These are phyloP conservation scores for Cepaea nemoralis DNA, from an alignment of 1,140 invertebrate species.

Conservation along the genomic window DNA sequence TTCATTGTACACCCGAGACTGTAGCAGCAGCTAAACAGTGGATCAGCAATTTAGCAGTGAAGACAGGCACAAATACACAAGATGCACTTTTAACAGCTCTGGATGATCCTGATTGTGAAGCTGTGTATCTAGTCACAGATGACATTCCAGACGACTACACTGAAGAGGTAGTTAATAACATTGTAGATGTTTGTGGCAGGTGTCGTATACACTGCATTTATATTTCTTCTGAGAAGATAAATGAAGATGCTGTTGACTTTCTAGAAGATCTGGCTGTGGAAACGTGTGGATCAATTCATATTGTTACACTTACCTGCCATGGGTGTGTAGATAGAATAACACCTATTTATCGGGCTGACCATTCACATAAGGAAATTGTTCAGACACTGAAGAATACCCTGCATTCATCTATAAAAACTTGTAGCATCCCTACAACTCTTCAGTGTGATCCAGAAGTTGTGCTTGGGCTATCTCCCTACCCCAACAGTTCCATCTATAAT, in stretches of 20 bases:
- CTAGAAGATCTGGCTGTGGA: constrained; percentile 69
- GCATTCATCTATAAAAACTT: constrained; percentile 59
- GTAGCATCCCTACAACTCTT: constrained; percentile 64
- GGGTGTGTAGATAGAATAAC: constrained; percentile 68
- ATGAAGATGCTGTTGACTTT: constrained; percentile 65
- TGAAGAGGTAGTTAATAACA: constrained; percentile 66
- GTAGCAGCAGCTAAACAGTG: constrained; percentile 67
- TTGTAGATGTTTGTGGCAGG: constrained; percentile 51
- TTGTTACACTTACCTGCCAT: constrained; percentile 63
- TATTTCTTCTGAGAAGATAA: constrained; percentile 57
- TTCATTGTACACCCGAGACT: constrained; percentile 69
- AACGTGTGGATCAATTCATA: constrained; percentile 70
- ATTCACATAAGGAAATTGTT: constrained; percentile 58
- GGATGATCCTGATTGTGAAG: constrained; percentile 61
- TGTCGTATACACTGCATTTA: constrained; percentile 70
- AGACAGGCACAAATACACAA: constrained; percentile 71
- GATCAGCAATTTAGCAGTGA: constrained; percentile 66
- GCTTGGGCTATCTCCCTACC: too few species aligned
- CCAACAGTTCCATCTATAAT: constrained; percentile 35
- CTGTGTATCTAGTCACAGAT: constrained; percentile 71
- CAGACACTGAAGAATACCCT: constrained; percentile 61
- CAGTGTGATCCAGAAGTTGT: constrained; percentile 58
- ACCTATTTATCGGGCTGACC: constrained; percentile 64
- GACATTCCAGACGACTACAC: constrained; percentile 69
- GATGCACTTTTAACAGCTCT: constrained; percentile 69